Conservation (phyloP, 2,113 vertebrate genomes). For the Stomatorhinus ivindoensis region DNA sequence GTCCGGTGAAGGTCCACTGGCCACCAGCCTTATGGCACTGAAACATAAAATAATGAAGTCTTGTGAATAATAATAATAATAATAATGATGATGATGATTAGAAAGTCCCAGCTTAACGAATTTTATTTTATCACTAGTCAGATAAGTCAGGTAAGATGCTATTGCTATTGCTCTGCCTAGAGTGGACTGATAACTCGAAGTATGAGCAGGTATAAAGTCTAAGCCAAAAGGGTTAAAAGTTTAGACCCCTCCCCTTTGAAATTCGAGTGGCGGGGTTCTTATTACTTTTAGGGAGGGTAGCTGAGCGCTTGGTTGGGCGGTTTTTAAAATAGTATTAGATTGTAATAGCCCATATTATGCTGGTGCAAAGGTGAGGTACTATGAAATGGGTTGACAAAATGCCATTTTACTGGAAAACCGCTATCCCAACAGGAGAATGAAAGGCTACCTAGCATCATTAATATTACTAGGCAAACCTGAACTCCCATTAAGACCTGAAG, state of each 20-base stretch:
- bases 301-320: not conserved
- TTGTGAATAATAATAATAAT: constrained; percentile 15
- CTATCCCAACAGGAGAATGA: not conserved
- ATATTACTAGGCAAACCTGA: not conserved
- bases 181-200: constrained; percentile 35
- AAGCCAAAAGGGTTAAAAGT: constrained; percentile 30
- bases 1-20: constrained; percentile 1
- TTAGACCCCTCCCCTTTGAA: constrained; percentile 46
- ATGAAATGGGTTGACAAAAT: not conserved
- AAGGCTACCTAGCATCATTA: not conserved
- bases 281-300: not conserved
- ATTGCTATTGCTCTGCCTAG: constrained; percentile 23
- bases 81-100: constrained; percentile 10
- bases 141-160: not conserved
- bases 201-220: constrained; percentile 42
- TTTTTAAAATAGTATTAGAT: constrained; percentile 3
- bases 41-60: constrained; percentile 25
- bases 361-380: not conserved
- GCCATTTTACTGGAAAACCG: not conserved
- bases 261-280: constrained; percentile 30
- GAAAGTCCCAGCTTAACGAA: not conserved
- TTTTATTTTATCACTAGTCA: not conserved
- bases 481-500: not conserved
- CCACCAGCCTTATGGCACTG: not conserved
- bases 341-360: not conserved